These are phyloP conservation scores for Anisognathus igniventris DNA, from an alignment of 2,797 vertebrate genomes.

Conservation along the genomic window DNA sequence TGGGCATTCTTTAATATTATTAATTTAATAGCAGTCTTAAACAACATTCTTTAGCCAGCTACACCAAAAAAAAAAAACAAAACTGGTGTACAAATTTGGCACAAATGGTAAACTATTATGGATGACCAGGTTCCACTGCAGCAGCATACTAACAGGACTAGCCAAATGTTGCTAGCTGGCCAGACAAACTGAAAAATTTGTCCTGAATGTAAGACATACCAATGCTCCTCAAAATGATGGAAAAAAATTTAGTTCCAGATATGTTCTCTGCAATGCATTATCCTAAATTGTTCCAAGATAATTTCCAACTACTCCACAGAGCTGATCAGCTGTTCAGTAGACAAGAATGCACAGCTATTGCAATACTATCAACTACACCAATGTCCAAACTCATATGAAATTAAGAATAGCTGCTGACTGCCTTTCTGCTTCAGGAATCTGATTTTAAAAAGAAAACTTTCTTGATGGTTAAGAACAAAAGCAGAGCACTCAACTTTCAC, in stretches of 20 bases:
- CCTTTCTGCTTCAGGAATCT: neutral
- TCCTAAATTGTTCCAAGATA: neutral
- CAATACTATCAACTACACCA: neutral
- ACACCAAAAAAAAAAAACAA: neutral
- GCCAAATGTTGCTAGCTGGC: neutral
- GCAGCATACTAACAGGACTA: neutral
- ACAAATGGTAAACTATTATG: neutral
- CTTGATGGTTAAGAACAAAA: neutral
- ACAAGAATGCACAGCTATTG: neutral
- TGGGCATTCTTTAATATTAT: neutral
- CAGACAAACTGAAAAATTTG: neutral
- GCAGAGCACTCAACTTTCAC: neutral
- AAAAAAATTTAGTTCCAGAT: neutral
- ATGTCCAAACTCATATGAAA: neutral
- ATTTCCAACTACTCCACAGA: neutral
- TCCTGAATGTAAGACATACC: neutral
- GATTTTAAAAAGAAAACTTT: neutral
- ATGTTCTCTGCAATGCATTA: neutral
- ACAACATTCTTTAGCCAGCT: neutral
- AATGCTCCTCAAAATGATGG: neutral
- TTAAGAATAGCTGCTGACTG: neutral
- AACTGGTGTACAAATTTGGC: neutral
- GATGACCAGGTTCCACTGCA: neutral
- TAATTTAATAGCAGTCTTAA: neutral
- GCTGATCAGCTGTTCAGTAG: neutral